Evolutionary conservation across 2,113 vertebrate species (phyloP), one percentile per base, ranked within the genome.

Genomic region (Xiphophorus hellerii): DNA sequence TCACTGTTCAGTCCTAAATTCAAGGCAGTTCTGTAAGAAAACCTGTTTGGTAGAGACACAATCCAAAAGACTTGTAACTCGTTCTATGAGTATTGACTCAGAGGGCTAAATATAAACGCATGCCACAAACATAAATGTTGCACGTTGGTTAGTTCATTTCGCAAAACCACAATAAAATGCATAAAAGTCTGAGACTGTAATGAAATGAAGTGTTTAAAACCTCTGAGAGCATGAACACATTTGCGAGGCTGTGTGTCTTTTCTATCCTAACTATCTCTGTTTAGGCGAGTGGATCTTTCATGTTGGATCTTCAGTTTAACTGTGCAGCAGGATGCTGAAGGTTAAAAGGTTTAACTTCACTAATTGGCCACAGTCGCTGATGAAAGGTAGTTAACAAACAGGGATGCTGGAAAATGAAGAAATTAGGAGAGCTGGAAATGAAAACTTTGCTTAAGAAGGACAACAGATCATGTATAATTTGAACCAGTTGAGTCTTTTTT

Each of bases 321-420:
- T 20, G 1, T 39, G 9, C 61, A 27, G 63, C 58, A 65, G 39
- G 80, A 5, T 63, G 80, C 88, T 88, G 84, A 92, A 93, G 93
- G 93, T 94, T 94, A 93, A 93, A 94, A 91, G 92, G 91, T 95
- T 94, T 94, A 90, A 74, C 14, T 69, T 14, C 87, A 87, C 91
- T 94, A 95, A 95, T 94, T 95, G 94, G 91, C 87, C 86, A 48
- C 44, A 90, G 92, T 92, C 88, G 29, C 86, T 81, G 85, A 90
- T 94, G 93, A 94, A 90, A 91, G 87, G 88, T n/a, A n/a, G 51
- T n/a, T 58, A 58, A 58, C 17, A 20, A 54, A 54, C 48, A 82
- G 82, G 84, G 15, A 62, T 13, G 31, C 1, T 4, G 22, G 1
- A 12, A 71, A 69, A 69, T 35, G 14, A 20, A 31, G 37, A 44